Evolutionary conservation across 2,113 vertebrate genomes (phyloP), one percentile per base, ranked within the genome.

Genomic region (Dromas ardeola): DNA sequence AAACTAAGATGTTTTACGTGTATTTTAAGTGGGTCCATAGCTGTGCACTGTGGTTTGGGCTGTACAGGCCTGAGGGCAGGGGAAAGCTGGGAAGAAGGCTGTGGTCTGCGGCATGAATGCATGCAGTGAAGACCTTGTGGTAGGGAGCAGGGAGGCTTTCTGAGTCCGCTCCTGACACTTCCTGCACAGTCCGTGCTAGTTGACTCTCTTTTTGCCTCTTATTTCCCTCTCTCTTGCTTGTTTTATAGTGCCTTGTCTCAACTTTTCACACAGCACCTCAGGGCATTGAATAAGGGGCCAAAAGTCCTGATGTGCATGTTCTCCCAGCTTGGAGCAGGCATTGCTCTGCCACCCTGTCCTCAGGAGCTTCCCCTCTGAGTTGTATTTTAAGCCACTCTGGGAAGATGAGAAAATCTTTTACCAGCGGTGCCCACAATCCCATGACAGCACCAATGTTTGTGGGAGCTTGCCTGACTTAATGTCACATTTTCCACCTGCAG

Each of bases 151-250:
- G 12, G 66, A 66, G 32, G 58, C 66, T 94, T 88, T 38, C 66
- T 67, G 66, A 38, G 42, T 40, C 19, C 1, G 3, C 25, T 65
- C 66, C 83, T 81, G 49, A 77, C 23, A 11, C 10, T 61, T 81
- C 17, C 53, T 70, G 42, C 30, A 7, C 12, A 4, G 14, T 62
- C 15, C 2, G 5, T 49, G 19, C 47, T 47, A 25, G 38, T 0
- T 80, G 14, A 6, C 13, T 18, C 10, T 34, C 6, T 38, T 56
- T 27, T 47, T 43, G 2, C 7, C 6, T 55, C 22, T 45, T 47
- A 30, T 38, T 91, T 86, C 21, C 5, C 18, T 8, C 15, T 73
- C 6, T 52, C 29, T 50, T 1, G 0, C 23, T 78, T 58, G 8
- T 84, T 76, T 74, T 1, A 0, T 40, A 43, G 21, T 32, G 11